phyloP scores from a whole-genome alignment of 2,888 invertebrate genomes.

The Zygothrica quintamaculata region DNA sequence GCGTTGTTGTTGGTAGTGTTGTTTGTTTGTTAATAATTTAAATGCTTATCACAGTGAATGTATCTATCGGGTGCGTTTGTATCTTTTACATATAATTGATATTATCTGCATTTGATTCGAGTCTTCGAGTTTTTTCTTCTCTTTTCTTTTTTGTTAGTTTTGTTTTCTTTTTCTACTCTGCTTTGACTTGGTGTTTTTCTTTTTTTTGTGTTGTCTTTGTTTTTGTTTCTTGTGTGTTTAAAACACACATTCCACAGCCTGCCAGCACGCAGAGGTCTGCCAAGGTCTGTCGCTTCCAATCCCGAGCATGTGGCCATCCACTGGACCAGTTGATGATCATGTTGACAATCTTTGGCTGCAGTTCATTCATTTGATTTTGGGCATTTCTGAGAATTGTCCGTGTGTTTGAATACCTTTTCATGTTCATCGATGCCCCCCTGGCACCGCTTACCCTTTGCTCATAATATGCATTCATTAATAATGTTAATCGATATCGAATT shows the following conservation, averaged over 20 bases:
- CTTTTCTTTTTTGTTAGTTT: constrained; percentile 6
- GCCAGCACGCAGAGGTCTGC: constrained; percentile 18
- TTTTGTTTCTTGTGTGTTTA: too few species aligned
- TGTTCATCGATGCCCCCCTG: constrained; percentile 4
- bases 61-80: constrained; percentile 72
- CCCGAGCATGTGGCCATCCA: constrained; percentile 2
- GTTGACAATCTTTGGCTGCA: constrained; percentile 73
- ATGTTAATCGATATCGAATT: constrained; percentile 65
- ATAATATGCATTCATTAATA: constrained; percentile 74
- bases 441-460: constrained; percentile 24
- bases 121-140: constrained; percentile 26
- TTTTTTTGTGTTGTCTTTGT: constrained; percentile 23
- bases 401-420: constrained; percentile 50
- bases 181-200: too few species aligned
- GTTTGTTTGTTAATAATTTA: constrained; percentile 70
- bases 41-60: constrained; percentile 71
- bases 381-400: constrained; percentile 53
- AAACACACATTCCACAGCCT: constrained; percentile 70
- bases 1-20: constrained; percentile 23
- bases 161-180: constrained; percentile 6
- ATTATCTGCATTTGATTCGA: constrained; percentile 78
- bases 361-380: constrained; percentile 33
- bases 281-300: constrained; percentile 7
- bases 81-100: constrained; percentile 81
- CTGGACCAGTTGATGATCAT: constrained; percentile 71